These are phyloP conservation scores for Pollicipes pollicipes DNA, from an alignment of 1,140 invertebrate species.

Conservation along the genomic window DNA sequence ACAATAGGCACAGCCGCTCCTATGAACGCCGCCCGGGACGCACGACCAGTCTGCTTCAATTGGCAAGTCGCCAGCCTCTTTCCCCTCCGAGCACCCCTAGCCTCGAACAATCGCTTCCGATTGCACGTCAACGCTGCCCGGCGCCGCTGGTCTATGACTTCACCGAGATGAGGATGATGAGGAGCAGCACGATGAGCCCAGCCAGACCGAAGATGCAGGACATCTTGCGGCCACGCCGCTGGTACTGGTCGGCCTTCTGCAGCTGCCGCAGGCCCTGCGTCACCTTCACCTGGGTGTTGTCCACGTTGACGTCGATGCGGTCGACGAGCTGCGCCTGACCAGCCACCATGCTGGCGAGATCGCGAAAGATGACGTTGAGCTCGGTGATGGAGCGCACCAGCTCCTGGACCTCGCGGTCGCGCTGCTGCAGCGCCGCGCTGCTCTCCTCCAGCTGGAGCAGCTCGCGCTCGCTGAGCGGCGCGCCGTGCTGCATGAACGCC, in stretches of 20 bases:
- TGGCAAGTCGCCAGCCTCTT: too few species aligned
- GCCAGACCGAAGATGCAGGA: conserved; percentile 69
- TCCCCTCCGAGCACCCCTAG: too few species aligned
- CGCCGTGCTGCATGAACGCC: neutral
- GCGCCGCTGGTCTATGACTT: conserved; percentile 39
- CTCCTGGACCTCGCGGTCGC: conserved; percentile 74
- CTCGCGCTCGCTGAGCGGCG: conserved; percentile 36
- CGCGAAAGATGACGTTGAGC: conserved; percentile 83
- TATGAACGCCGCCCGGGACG: too few species aligned
- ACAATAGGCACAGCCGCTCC: too few species aligned
- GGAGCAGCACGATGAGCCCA: conserved; percentile 41
- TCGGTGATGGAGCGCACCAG: conserved; percentile 84
- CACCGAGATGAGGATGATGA: conserved; percentile 37
- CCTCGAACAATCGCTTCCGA: too few species aligned
- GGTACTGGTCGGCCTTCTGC: conserved; percentile 78
- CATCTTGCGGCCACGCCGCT: conserved; percentile 81
- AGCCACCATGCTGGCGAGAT: conserved; percentile 39
- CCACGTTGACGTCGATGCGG: conserved; percentile 89
- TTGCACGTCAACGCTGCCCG: too few species aligned
- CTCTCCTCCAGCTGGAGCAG: conserved; percentile 69
- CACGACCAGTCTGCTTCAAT: too few species aligned
- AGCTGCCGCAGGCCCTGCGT: conserved; percentile 73
- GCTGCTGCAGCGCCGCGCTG: conserved; percentile 47
- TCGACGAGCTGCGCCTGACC: conserved; percentile 74
- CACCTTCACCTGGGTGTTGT: conserved; percentile 69